Conservation (phyloP, 2,888 invertebrate genomes). For the Rotaria sp. region DNA sequence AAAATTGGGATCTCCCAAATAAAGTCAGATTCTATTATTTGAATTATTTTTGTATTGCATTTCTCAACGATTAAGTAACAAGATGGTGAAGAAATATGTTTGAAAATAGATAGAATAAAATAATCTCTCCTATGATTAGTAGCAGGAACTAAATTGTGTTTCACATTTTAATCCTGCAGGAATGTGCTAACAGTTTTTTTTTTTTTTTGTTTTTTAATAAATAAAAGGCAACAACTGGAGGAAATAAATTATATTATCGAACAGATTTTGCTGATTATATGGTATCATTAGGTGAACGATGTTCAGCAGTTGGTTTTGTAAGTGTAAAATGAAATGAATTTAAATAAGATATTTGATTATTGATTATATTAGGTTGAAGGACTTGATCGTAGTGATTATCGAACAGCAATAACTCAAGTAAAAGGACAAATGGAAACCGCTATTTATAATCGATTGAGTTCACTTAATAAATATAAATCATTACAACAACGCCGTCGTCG, state of each 20-base stretch:
- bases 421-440: conserved; percentile 16
- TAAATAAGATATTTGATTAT: neutral
- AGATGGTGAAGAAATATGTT: no score
- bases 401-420: neutral
- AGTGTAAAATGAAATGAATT: neutral
- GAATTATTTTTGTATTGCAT: no score
- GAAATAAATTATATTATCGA: neutral
- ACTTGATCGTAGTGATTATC: conserved; percentile 6
- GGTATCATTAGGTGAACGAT: neutral
- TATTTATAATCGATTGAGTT: neutral
- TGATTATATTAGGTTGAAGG: neutral
- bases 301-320: conserved; percentile 15
- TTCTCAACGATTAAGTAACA: no score
- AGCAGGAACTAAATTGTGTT: no score
- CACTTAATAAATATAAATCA: conserved; percentile 15
- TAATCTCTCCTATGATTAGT: no score
- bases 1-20: no score
- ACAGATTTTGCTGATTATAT: conserved; percentile 19
- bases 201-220: neutral
- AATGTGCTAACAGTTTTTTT: neutral
- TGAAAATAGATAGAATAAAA: no score
- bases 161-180: no score
- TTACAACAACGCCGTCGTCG: conserved; percentile 7
- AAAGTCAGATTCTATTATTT: no score
- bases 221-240: neutral